phyloP scores from a whole-genome alignment of 2,797 vertebrate genomes.

The Galaxias olidus region DNA sequence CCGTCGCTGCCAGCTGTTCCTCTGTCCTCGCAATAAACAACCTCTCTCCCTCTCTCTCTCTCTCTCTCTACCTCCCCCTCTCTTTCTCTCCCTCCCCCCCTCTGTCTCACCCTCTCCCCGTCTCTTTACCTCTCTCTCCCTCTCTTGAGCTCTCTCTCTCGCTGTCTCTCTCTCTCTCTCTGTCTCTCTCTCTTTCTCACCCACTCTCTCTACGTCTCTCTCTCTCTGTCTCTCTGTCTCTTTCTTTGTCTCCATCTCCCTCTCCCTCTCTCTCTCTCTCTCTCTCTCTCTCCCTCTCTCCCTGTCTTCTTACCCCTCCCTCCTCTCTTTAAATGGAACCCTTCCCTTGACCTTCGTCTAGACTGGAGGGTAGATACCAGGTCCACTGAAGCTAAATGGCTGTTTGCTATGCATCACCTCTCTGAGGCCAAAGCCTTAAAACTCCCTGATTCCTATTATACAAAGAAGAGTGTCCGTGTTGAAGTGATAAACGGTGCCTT shows the following conservation, averaged over 20 bases:
- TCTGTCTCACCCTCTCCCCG: slow-evolving; percentile 25
- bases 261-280: slow-evolving; percentile 4
- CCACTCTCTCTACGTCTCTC: neutral
- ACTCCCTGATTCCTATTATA: too few relatives aligned
- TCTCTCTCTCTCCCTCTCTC: slow-evolving; percentile 3
- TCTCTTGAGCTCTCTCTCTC: neutral
- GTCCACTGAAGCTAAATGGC: too few relatives aligned
- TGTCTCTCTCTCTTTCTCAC: slow-evolving; percentile 5
- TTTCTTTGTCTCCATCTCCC: slow-evolving; percentile 6
- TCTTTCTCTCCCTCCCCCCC: slow-evolving; percentile 7
- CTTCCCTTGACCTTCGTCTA: too few relatives aligned
- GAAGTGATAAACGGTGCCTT: too few relatives aligned
- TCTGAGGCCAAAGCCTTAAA: too few relatives aligned
- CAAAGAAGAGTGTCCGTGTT: too few relatives aligned
- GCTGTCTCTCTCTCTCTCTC: neutral
- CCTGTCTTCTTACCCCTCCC: neutral
- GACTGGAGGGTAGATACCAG: too few relatives aligned
- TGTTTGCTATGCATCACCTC: too few relatives aligned
- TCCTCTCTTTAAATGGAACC: neutral
- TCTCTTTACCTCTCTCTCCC: slow-evolving; percentile 4
- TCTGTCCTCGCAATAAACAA: too few relatives aligned
- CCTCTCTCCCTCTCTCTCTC: slow-evolving; percentile 9
- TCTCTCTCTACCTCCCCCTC: neutral
- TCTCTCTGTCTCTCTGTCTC: slow-evolving; percentile 8
- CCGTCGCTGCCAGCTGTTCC: too few relatives aligned